Conservation (phyloP, 2,797 vertebrate genomes). For the Bufotes viridis region DNA sequence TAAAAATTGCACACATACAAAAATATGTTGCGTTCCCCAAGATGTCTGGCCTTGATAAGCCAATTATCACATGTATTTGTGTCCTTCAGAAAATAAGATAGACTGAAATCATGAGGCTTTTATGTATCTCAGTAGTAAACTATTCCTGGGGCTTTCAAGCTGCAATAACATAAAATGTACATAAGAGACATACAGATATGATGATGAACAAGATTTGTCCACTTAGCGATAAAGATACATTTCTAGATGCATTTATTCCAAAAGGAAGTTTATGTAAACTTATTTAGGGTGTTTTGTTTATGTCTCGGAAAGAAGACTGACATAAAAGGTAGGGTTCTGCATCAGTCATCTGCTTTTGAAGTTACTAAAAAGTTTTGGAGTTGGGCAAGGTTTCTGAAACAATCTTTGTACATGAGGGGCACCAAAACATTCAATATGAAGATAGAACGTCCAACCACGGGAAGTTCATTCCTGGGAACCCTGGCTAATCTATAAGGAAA, state of each 20-base stretch:
- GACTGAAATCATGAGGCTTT: not conserved
- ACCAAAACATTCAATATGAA: not conserved
- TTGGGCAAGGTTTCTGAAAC: not conserved
- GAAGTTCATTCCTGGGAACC: not conserved
- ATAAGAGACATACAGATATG: not conserved
- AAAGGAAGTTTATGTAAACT: not conserved
- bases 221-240: not conserved
- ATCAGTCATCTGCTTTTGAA: too few relatives aligned
- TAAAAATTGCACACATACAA: slow-evolving; percentile 51
- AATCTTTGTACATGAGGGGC: too few relatives aligned
- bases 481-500: too few relatives aligned
- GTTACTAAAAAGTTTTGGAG: not conserved
- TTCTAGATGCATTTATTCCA: not conserved
- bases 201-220: not conserved
- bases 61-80: slow-evolving; percentile 45
- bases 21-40: slow-evolving; percentile 49
- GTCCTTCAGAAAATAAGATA: slow-evolving; percentile 1
- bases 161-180: not conserved
- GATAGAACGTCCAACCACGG: not conserved
- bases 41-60: slow-evolving; percentile 50
- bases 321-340: not conserved
- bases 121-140: not conserved
- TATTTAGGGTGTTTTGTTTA: not conserved
- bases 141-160: not conserved
- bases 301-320: not conserved